Evolutionary conservation across 2,113 vertebrate species (phyloP).

Genomic region (Poecile atricapillus): DNA sequence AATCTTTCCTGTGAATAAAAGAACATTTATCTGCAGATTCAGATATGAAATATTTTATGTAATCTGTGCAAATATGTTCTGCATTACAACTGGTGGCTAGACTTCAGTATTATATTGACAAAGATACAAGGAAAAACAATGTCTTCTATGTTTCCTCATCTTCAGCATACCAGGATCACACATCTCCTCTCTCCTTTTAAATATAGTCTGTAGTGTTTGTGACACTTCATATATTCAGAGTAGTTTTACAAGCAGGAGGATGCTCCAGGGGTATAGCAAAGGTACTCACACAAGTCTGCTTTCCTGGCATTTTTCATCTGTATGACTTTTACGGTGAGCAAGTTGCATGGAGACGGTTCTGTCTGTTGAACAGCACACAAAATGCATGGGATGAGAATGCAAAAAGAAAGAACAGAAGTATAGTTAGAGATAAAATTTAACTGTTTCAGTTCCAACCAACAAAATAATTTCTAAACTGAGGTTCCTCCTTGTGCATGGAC

Average conservation of each 20-base stretch:
- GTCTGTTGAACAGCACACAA: constrained; percentile 32
- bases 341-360: constrained; percentile 63
- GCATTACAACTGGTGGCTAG: neutral
- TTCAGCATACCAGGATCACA: neutral
- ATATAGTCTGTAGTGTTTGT: neutral
- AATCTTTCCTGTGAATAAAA: neutral
- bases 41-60: neutral
- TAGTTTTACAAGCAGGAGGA: neutral
- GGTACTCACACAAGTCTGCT: constrained; percentile 72
- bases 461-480: neutral
- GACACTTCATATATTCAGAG: neutral
- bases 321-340: constrained; percentile 72
- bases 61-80: neutral
- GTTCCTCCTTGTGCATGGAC: neutral
- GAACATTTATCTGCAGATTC: neutral
- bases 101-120: neutral
- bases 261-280: neutral
- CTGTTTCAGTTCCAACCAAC: neutral
- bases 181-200: neutral
- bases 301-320: constrained; percentile 74
- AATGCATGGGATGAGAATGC: neutral
- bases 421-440: neutral
- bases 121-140: neutral
- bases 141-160: neutral
- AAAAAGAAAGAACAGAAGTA: neutral